These are phyloP conservation scores for Sylvilagus bachmani DNA, from an alignment of 2,113 vertebrate genomes.

Conservation along the genomic window DNA sequence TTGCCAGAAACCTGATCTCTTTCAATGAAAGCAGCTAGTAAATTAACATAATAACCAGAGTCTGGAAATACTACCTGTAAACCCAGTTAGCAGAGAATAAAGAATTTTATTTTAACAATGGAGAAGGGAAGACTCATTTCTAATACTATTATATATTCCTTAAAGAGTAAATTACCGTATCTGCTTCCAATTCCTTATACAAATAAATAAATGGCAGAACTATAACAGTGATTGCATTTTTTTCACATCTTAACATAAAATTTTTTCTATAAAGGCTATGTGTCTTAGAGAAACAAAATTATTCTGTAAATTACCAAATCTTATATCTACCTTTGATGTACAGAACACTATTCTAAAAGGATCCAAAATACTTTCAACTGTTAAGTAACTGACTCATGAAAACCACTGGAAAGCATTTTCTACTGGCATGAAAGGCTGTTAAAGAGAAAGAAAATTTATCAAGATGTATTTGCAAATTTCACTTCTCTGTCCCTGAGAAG, in stretches of 20 bases:
- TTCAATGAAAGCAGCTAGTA: conserved; percentile 80
- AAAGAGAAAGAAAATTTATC: conserved; percentile 15
- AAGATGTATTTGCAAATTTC: conserved; percentile 19
- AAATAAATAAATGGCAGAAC: conserved; percentile 55
- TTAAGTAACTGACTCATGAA: background rate
- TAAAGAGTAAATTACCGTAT: conserved; percentile 51
- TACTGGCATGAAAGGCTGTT: conserved; percentile 34
- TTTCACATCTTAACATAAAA: background rate
- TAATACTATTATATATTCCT: conserved; percentile 45
- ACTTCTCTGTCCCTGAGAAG: conserved; percentile 14
- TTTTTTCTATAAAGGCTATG: background rate
- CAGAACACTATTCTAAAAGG: background rate
- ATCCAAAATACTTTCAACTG: conserved; percentile 36
- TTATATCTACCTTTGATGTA: background rate
- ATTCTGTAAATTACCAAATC: conserved; percentile 47
- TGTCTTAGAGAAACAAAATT: conserved; percentile 56
- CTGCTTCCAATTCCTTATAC: background rate
- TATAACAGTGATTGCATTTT: conserved; percentile 23
- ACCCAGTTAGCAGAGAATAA: conserved; percentile 77
- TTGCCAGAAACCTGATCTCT: conserved; percentile 86
- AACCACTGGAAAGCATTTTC: background rate
- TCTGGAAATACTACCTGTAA: conserved; percentile 80
- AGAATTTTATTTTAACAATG: conserved; percentile 69
- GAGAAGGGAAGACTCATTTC: conserved; percentile 29
- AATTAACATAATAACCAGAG: conserved; percentile 78